phyloP scores from a whole-genome alignment of 2,888 invertebrate genomes.

The Himalopsyche kuldschensis region DNA sequence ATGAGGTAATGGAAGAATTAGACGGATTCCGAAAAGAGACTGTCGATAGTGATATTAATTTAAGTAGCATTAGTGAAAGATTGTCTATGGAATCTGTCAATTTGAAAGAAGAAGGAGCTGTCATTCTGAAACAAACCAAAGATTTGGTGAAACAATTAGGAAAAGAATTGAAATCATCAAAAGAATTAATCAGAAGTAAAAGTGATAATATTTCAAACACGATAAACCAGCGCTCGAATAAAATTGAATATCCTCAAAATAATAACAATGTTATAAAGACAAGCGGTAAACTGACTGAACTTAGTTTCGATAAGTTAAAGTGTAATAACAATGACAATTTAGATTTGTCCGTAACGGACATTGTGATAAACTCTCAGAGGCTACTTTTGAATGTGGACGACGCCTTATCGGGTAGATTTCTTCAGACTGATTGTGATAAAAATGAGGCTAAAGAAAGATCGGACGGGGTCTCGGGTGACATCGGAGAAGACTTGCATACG shows the following conservation, averaged over 20 bases:
- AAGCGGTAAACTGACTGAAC: too few relatives aligned
- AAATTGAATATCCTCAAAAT: not conserved
- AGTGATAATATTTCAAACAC: slow-evolving; percentile 40
- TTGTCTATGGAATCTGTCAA: not conserved
- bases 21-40: not conserved
- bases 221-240: slow-evolving; percentile 37
- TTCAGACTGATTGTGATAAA: not conserved
- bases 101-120: not conserved
- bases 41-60: not conserved
- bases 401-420: slow-evolving; percentile 44
- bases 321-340: slow-evolving; percentile 23
- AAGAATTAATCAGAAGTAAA: slow-evolving; percentile 7
- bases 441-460: not conserved
- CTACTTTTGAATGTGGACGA: slow-evolving; percentile 52
- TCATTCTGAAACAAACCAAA: not conserved
- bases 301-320: too few relatives aligned
- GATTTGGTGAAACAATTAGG: not conserved
- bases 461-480: not conserved
- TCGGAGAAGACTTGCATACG: not conserved
- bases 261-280: slow-evolving; percentile 1
- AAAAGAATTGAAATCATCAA: not conserved
- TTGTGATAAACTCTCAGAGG: slow-evolving; percentile 54
- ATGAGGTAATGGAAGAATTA: not conserved
- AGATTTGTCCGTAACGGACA: slow-evolving; percentile 47
- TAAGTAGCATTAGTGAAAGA: not conserved